Evolutionary conservation across 2,113 vertebrate species (phyloP), one percentile per base, ranked within the genome.

Genomic region (Siniperca knerii): DNA sequence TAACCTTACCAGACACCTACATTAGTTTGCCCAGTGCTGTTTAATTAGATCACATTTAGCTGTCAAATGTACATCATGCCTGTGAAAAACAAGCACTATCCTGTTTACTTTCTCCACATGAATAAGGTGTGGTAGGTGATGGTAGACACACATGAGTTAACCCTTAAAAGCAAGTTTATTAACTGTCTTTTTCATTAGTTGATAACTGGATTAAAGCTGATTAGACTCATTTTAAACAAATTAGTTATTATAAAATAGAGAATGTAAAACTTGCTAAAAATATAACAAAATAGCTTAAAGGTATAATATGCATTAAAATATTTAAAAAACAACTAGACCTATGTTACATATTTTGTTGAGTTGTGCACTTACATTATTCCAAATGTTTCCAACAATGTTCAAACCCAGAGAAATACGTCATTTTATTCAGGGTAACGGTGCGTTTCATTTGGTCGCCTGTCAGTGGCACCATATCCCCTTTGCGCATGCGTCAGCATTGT

Each of bases 41-140:
- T 77, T 55, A 52, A 33, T 57, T 11, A 18, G 48, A 72, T 77
- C 48, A 55, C 23, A 23, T 70, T 40, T 35, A 62, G 9, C 25
- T 66, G 58, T 60, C 12, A 67, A 6, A 7, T 12, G 25, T 13
- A 33, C 9, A 5, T 67, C 8, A 50, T 68, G 33, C 29, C 8
- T 8, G 0, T 20, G 33, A 70, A 42, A 16, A 68, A 80, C 58
- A n/a, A 67, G 21, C 40, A 48, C 18, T 13, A 18, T n/a, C 35
- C 25, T 54, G 25, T 75, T 72, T 75, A 72, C 48, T 69, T 72
- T 84, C 46, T 68, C 40, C 18, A 48, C 15, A 67, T 52, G 5
- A 58, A 13, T 0, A 54, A 77, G 60, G 61, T 29, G 42, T 68
- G 8, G 0, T 44, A 62, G 44, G 33, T 71, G 37, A 61, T n/a